A percentile compares a stretch with the other conserved stretches of the same genome.
Evolutionary conservation across 2,888 invertebrate genomes (phyloP).

Genomic region (Bhutanitis thaidina): DNA sequence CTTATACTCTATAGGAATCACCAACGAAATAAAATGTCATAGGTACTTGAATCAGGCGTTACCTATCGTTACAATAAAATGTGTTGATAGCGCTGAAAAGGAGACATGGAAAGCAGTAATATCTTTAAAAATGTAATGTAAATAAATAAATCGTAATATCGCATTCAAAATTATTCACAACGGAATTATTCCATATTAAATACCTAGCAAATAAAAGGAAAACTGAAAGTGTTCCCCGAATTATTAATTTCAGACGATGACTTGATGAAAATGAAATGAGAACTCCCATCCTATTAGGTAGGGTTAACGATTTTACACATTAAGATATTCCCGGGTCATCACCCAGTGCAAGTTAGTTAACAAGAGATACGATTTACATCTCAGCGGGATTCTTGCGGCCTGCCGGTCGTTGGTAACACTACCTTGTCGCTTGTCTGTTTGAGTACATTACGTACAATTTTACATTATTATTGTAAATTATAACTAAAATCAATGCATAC

Average conservation of each 20-base stretch:
- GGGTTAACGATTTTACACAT: constrained; percentile 30
- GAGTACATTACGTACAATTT: constrained; percentile 42
- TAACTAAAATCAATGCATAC: neutral
- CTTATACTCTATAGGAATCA: no score
- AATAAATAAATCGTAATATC: constrained; percentile 29
- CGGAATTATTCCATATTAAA: neutral
- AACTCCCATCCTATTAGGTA: constrained; percentile 38
- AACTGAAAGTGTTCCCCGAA: constrained; percentile 37
- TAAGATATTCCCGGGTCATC: constrained; percentile 35
- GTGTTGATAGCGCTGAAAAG: no score
- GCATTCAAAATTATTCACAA: neutral
- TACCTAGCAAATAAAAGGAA: constrained; percentile 40
- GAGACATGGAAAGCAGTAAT: no score
- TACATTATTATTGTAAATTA: neutral
- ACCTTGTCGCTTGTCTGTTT: constrained; percentile 36
- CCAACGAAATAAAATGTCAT: no score
- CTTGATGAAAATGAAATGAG: constrained; percentile 39
- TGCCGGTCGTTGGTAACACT: constrained; percentile 44
- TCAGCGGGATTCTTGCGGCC: constrained; percentile 46
- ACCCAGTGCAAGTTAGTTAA: constrained; percentile 32
- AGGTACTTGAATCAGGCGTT: no score
- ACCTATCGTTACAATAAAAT: no score
- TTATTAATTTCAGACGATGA: constrained; percentile 36
- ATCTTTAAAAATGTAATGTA: no score
- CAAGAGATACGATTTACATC: constrained; percentile 46